A percentile compares a stretch with the other conserved stretches of the same genome.
Evolutionary conservation across 2,888 invertebrate genomes (phyloP).

Genomic region (Ephialtes manifestator): DNA sequence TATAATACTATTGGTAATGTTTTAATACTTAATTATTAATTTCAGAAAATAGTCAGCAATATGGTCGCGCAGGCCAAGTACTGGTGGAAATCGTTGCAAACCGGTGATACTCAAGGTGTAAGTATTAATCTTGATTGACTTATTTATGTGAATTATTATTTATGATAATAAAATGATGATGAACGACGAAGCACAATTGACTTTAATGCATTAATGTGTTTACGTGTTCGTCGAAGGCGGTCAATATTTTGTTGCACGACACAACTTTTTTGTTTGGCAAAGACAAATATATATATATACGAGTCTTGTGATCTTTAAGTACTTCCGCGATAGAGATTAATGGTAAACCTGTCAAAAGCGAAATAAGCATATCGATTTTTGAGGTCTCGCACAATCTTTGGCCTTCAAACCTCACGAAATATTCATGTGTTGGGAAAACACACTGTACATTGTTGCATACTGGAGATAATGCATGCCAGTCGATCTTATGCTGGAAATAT

Average conservation of each 20-base stretch:
- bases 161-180: not conserved
- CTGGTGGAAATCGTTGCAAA: slow-evolving; percentile 81
- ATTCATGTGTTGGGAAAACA: not conserved
- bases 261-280: not conserved
- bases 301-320: not conserved
- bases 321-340: slow-evolving; percentile 34
- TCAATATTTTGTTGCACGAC: not conserved
- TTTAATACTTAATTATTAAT: not conserved
- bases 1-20: not conserved
- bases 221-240: not conserved
- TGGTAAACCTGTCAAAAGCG: slow-evolving; percentile 5
- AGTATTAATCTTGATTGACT: slow-evolving; percentile 67
- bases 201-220: not conserved
- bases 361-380: slow-evolving; percentile 1
- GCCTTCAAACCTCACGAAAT: slow-evolving; percentile 10
- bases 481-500: not conserved
- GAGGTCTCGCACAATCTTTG: not conserved
- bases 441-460: not conserved
- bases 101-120: slow-evolving; percentile 80
- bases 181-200: not conserved
- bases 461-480: not conserved
- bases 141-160: not conserved
- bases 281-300: not conserved
- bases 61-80: slow-evolving; percentile 80
- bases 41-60: slow-evolving; percentile 10